Base-by-base conservation (phyloP, 2,888 invertebrate species). In the Unio delphinus region DNA sequence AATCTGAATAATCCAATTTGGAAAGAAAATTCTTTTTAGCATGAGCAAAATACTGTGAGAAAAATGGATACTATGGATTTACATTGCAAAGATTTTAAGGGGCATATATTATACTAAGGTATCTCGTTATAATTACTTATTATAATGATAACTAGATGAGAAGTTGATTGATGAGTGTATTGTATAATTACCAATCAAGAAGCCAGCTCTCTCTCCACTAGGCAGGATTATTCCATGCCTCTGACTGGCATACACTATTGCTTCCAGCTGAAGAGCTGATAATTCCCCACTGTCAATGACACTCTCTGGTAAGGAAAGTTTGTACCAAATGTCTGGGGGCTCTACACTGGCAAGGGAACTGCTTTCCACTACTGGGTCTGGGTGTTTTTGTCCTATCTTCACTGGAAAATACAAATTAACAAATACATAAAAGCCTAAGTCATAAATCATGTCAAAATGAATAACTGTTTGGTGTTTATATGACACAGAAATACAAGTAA, bases 291-390 rank as follows among this genome's bases (percentile, higher is more conserved):
- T 92, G 87, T 95, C 94, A 69, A 98, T 94, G 0, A 81, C 95
- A 94, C 68, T 94, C 65, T 89, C 94, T 0, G 99, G 98, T 61
- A 93, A 90, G 57, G 86, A 80, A 45, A 91, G 76, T 57, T 88
- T 86, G 91, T 98, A 99, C 92, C 95, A 95, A 68, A 98, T 95
- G 90, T 98, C 96, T 1, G 95, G 95, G 0, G 98, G 97, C 86
- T 96, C 96, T 66, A 99, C 98, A 58, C 97, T 97, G 0, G 98
- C 96, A 61, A 99, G 92, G 0, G 99, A 98, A 15, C 98, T 98
- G 0, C 99, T 99, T 91, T 99, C 99, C 15, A 99, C 99, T 8
- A 99, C 99, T 0, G 97, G 95, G 91, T 99, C 99, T 0, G 99
- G 99, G 92, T 99, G 99, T 87, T 96, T 96, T 83, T 94, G 94